Evolutionary conservation across 2,888 invertebrate genomes (phyloP).

Genomic region (Amphimallon solstitiale): DNA sequence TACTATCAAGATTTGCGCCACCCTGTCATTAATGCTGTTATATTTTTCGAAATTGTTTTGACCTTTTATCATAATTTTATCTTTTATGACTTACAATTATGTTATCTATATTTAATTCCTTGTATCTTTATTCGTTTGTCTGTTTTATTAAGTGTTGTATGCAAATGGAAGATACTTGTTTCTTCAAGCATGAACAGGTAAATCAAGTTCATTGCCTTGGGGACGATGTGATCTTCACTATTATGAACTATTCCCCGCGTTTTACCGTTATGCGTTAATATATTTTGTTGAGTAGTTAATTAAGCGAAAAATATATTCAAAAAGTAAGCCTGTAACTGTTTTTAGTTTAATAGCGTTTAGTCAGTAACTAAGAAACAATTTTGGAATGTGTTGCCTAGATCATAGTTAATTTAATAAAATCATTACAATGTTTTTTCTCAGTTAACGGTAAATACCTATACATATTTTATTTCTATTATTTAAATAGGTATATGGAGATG

Average conservation of each 20-base stretch:
- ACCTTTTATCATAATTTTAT: too few species aligned
- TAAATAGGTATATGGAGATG: too few species aligned
- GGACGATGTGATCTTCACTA: conserved; percentile 2
- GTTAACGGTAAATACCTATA: too few species aligned
- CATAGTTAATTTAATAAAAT: too few species aligned
- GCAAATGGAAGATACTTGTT: neutral
- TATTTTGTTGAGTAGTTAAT: conserved; percentile 18
- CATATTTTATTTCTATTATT: too few species aligned
- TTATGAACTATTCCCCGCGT: conserved; percentile 7
- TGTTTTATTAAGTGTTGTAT: neutral
- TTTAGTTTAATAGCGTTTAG: too few species aligned
- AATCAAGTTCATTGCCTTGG: conserved; percentile 37
- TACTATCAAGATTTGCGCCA: neutral
- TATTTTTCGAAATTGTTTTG: neutral
- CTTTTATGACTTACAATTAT: neutral
- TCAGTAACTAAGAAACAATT: too few species aligned
- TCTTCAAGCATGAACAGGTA: conserved; percentile 34
- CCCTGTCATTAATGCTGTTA: conserved; percentile 28
- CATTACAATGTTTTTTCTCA: too few species aligned
- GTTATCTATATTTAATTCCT: conserved; percentile 1
- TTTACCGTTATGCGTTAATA: conserved; percentile 1
- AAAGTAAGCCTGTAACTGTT: too few species aligned
- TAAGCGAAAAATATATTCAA: too few species aligned
- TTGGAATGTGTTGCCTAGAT: too few species aligned
- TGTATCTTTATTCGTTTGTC: neutral